A percentile compares a stretch with the other conserved stretches of the same genome.
Conservation (phyloP, 2,888 invertebrate genomes). For the Trichopria drosophilae region DNA sequence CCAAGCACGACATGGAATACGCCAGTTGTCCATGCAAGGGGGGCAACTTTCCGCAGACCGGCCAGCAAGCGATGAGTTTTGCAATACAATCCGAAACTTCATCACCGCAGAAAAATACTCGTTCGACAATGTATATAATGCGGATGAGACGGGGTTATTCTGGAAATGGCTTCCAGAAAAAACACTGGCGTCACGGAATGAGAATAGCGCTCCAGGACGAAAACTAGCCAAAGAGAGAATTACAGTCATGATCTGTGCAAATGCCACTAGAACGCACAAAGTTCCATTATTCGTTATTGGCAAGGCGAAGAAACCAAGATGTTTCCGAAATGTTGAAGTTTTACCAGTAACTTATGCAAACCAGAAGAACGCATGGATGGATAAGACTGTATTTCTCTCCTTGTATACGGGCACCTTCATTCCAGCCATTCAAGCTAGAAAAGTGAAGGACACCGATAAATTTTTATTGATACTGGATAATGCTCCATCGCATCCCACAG, state of each 20-base stretch:
- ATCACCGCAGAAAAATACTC: slow-evolving; percentile 8
- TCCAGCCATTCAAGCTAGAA: too few relatives aligned
- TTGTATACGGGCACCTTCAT: too few relatives aligned
- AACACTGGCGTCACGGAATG: slow-evolving; percentile 29
- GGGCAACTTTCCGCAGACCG: slow-evolving; percentile 26
- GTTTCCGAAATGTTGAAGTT: slow-evolving; percentile 34
- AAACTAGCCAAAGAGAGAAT: slow-evolving; percentile 39
- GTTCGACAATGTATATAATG: slow-evolving; percentile 35
- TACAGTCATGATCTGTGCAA: slow-evolving; percentile 41
- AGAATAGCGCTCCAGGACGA: slow-evolving; percentile 34
- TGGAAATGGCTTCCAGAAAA: slow-evolving; percentile 34
- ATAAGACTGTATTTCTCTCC: too few relatives aligned
- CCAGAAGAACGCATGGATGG: too few relatives aligned
- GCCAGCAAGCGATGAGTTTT: slow-evolving; percentile 4
- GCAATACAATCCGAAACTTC: neutral
- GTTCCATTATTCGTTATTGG: slow-evolving; percentile 42
- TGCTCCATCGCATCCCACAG: slow-evolving; percentile 9
- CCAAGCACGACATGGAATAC: too few relatives aligned
- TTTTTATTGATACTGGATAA: slow-evolving; percentile 20
- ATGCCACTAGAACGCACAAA: too few relatives aligned
- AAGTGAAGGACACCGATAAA: too few relatives aligned
- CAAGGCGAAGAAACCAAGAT: slow-evolving; percentile 39
- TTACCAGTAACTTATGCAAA: slow-evolving; percentile 30
- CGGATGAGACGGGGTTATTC: slow-evolving; percentile 35
- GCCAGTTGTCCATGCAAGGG: too few relatives aligned